A percentile compares a stretch with the other conserved stretches of the same genome.
Conservation (phyloP, 2,113 vertebrate genomes). For the Poeciliopsis prolifica region DNA sequence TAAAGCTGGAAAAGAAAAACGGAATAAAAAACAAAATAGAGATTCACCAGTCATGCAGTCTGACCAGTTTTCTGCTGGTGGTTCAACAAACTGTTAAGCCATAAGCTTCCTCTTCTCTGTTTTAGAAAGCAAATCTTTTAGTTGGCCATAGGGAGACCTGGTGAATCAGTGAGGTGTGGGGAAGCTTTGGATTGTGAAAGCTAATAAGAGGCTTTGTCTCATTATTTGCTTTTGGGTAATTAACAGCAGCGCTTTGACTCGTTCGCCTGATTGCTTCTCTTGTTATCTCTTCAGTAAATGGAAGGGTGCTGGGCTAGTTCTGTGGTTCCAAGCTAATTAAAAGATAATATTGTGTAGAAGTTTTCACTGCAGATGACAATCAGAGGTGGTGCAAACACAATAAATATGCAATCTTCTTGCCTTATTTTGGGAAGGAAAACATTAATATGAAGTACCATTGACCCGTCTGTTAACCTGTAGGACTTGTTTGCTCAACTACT, state of each 20-base stretch:
- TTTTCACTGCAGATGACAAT: conserved; percentile 63
- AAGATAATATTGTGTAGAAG: conserved; percentile 77
- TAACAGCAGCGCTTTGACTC: conserved; percentile 71
- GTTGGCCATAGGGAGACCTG: conserved; percentile 63
- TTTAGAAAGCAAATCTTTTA: conserved; percentile 53
- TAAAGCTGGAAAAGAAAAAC: too few relatives aligned
- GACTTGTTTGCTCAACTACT: background rate
- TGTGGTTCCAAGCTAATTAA: conserved; percentile 83
- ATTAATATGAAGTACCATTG: conserved; percentile 3
- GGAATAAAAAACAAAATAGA: too few relatives aligned
- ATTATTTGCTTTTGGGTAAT: conserved; percentile 82
- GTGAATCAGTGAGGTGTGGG: conserved; percentile 63
- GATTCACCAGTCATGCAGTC: background rate
- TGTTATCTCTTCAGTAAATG: conserved; percentile 79
- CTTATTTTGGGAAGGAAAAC: conserved; percentile 35
- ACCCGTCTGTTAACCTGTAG: conserved; percentile 1
- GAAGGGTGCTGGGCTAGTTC: conserved; percentile 69
- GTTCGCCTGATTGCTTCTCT: conserved; percentile 76
- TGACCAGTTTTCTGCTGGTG: conserved; percentile 37
- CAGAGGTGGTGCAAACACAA: conserved; percentile 38
- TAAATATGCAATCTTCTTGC: conserved; percentile 38
- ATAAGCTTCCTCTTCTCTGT: conserved; percentile 41
- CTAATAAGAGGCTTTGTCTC: conserved; percentile 74
- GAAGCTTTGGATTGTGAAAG: conserved; percentile 68
- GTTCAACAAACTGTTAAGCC: conserved; percentile 39